Percentiles rank a stretch among this genome's conserved stretches.
Evolutionary conservation across 2,888 invertebrate genomes (phyloP).

Genomic region (Cataglyphis altisquamis): DNA sequence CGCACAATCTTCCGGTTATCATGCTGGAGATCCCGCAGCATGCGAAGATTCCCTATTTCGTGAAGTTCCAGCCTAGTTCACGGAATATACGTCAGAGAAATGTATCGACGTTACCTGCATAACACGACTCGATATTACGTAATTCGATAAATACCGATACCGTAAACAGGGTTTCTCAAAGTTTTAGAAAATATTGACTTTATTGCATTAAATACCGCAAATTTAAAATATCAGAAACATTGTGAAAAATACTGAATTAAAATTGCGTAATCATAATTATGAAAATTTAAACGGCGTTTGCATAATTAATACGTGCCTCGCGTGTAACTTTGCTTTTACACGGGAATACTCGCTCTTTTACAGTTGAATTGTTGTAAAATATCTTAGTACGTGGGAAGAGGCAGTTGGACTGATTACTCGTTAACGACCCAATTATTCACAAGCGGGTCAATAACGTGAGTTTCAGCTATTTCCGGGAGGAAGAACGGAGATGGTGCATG

Average conservation of each 20-base stretch:
- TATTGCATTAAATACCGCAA: background rate
- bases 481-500: conserved; percentile 31
- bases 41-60: conserved; percentile 52
- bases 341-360: background rate
- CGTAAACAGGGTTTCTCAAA: background rate
- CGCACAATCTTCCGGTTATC: conserved; percentile 55
- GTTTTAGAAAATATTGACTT: conserved; percentile 36
- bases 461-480: conserved; percentile 48
- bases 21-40: conserved; percentile 43
- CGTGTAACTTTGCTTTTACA: background rate
- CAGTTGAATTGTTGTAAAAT: conserved; percentile 43
- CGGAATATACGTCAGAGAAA: conserved; percentile 29
- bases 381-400: conserved; percentile 63
- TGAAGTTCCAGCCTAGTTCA: conserved; percentile 54
- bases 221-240: background rate
- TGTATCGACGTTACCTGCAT: conserved; percentile 42
- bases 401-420: conserved; percentile 68
- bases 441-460: conserved; percentile 70
- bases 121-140: conserved; percentile 27
- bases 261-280: background rate
- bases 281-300: background rate
- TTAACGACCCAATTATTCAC: conserved; percentile 77
- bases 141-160: conserved; percentile 37
- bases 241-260: background rate
- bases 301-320: background rate